phyloP scores from a whole-genome alignment of 1,140 invertebrate genomes.

The Campoletis sonorensis region DNA sequence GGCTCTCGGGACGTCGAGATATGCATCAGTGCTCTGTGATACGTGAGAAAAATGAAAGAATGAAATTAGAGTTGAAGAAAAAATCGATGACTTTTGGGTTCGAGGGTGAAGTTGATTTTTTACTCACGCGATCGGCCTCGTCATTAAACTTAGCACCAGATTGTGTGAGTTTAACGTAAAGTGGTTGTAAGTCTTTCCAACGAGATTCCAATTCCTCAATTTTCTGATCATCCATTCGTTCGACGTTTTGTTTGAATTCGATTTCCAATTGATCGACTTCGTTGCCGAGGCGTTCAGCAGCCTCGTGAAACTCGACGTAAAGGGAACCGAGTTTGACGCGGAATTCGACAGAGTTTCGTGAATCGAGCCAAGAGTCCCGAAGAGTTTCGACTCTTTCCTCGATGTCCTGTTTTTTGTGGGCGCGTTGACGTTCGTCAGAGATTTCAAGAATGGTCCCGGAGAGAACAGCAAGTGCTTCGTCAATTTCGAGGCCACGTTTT shows the following conservation, averaged over 20 bases:
- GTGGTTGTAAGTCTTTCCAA: conserved; percentile 80
- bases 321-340: conserved; percentile 81
- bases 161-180: conserved; percentile 79
- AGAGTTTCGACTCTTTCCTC: conserved; percentile 81
- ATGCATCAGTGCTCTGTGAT: conserved; percentile 83
- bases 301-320: conserved; percentile 86
- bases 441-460: conserved; percentile 82
- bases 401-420: conserved; percentile 78
- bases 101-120: neutral
- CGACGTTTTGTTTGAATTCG: conserved; percentile 73
- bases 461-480: conserved; percentile 79
- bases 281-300: conserved; percentile 81
- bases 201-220: conserved; percentile 79
- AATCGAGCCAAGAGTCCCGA: conserved; percentile 80
- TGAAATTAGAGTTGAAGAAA: neutral
- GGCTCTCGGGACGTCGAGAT: conserved; percentile 84
- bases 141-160: conserved; percentile 84
- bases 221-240: conserved; percentile 77
- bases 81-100: neutral
- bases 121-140: conserved; percentile 79
- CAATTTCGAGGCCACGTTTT: conserved; percentile 75
- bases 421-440: conserved; percentile 78
- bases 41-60: neutral
- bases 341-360: conserved; percentile 81
- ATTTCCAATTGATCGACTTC: conserved; percentile 83